Evolutionary conservation across 2,888 invertebrate species (phyloP).

Genomic region (Epicampocera succincta): DNA sequence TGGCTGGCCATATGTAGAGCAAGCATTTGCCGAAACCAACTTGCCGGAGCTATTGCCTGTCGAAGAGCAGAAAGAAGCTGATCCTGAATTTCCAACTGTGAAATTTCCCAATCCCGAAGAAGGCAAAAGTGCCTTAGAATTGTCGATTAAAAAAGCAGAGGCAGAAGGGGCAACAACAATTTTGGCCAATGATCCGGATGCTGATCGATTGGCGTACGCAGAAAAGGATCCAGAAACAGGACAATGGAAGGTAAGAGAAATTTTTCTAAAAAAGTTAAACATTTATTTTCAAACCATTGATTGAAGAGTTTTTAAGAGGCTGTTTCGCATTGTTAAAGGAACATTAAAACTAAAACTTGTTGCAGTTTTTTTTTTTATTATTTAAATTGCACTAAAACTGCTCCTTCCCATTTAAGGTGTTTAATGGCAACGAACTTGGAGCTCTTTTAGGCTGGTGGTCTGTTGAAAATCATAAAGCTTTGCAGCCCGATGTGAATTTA

Average conservation of each 20-base stretch:
- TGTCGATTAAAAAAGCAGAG: constrained; percentile 91
- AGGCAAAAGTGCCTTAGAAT: constrained; percentile 89
- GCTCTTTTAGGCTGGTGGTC: constrained; percentile 97
- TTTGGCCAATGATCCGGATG: constrained; percentile 99
- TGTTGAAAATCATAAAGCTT: constrained; percentile 84
- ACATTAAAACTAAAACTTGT: too few relatives aligned
- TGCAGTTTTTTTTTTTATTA: not conserved
- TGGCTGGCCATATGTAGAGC: constrained; percentile 89
- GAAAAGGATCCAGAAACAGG: constrained; percentile 85
- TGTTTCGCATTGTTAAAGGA: too few relatives aligned
- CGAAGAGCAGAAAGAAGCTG: constrained; percentile 89
- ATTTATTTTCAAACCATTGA: too few relatives aligned
- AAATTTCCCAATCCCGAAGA: constrained; percentile 99
- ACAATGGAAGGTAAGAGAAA: constrained; percentile 73
- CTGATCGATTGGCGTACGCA: constrained; percentile 96
- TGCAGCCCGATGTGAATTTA: constrained; percentile 81
- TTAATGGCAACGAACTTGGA: constrained; percentile 97
- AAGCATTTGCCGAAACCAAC: constrained; percentile 88
- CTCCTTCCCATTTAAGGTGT: constrained; percentile 80
- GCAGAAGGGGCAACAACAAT: constrained; percentile 87
- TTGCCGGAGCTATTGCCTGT: constrained; percentile 83
- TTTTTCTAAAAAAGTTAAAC: not conserved
- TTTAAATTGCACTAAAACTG: not conserved
- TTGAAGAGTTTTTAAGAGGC: too few relatives aligned
- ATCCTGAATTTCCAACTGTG: constrained; percentile 99